Evolutionary conservation across 1,140 invertebrate genomes (phyloP).

Genomic region (Bombus huntii): DNA sequence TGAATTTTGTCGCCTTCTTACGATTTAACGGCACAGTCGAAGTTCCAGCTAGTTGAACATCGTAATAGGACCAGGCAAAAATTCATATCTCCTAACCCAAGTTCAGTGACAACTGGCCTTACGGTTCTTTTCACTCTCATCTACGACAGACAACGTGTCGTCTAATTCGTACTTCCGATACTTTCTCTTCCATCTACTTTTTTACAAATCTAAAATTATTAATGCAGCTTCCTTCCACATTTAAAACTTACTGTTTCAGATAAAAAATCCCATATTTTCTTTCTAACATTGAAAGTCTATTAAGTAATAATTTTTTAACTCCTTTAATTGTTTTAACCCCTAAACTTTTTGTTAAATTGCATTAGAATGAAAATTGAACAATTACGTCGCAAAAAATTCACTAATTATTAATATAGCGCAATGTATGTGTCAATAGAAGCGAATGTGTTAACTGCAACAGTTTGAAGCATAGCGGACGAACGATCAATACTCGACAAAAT

Average conservation of each 20-base stretch:
- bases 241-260: background rate
- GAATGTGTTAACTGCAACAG: background rate
- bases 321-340: no score
- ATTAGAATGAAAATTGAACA: no score
- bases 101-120: conserved; percentile 44
- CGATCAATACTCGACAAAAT: background rate
- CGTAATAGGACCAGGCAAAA: conserved; percentile 73
- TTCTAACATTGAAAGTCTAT: background rate
- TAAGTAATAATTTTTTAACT: background rate
- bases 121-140: conserved; percentile 55
- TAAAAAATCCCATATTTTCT: background rate
- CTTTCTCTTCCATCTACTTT: background rate
- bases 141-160: background rate
- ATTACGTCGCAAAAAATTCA: no score
- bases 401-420: no score
- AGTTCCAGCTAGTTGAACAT: conserved; percentile 77
- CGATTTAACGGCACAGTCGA: conserved; percentile 75
- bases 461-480: background rate
- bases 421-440: background rate
- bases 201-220: background rate
- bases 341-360: no score
- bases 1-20: conserved; percentile 71
- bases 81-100: conserved; percentile 73
- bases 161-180: background rate
- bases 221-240: background rate